Percentiles rank a stretch among this genome's conserved stretches.
These are phyloP conservation scores for Perccottus glenii DNA, from an alignment of 2,113 vertebrate species.

Conservation along the genomic window DNA sequence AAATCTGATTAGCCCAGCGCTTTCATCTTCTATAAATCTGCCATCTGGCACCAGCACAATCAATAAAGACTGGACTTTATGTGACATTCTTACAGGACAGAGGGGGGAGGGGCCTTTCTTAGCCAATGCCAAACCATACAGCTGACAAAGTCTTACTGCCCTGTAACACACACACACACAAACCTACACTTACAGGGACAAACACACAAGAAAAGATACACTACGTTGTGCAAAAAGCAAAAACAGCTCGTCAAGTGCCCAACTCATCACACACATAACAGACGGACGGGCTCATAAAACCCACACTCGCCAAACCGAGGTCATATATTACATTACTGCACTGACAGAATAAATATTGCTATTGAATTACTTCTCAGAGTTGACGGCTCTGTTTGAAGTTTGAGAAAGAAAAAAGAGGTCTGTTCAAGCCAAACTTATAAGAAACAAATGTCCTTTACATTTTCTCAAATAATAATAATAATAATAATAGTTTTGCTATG, in stretches of 20 bases:
- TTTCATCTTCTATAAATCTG: conserved; percentile 83
- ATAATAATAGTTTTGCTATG: too few relatives aligned
- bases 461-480: neutral
- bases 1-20: conserved; percentile 78
- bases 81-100: conserved; percentile 74
- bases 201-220: conserved; percentile 3
- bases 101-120: conserved; percentile 2
- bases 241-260: conserved; percentile 7
- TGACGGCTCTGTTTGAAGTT: conserved; percentile 39
- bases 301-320: conserved; percentile 28
- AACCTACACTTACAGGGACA: neutral
- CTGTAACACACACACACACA: conserved; percentile 9
- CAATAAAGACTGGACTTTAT: conserved; percentile 78
- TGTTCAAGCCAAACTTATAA: neutral
- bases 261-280: conserved; percentile 30
- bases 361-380: conserved; percentile 49
- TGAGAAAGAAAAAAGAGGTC: neutral
- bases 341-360: conserved; percentile 66
- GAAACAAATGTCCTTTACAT: conserved; percentile 7
- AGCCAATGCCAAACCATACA: conserved; percentile 41
- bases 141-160: conserved; percentile 37
- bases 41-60: conserved; percentile 77
- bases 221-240: neutral
- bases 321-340: conserved; percentile 61
- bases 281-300: conserved; percentile 30